Evolutionary conservation across 2,888 invertebrate species (phyloP).

Genomic region (Brachyptera risi): DNA sequence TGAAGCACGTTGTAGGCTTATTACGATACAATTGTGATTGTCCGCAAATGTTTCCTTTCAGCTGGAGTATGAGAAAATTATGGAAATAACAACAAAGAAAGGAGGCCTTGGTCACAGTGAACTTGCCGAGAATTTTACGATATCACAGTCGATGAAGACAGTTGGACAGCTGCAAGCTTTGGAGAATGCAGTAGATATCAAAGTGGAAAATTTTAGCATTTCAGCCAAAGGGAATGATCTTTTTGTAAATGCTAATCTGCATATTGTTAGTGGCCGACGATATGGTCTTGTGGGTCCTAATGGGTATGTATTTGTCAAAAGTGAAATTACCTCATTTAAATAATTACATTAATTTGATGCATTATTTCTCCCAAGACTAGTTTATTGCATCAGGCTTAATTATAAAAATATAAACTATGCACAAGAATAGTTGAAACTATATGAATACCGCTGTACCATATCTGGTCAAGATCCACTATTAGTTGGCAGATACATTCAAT

Average conservation of each 20-base stretch:
- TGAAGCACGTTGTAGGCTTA: too few relatives aligned
- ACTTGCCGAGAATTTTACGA: slow-evolving; percentile 90
- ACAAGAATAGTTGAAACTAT: too few relatives aligned
- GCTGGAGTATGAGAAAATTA: slow-evolving; percentile 81
- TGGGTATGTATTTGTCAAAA: slow-evolving; percentile 54
- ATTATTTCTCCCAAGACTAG: too few relatives aligned
- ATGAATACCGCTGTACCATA: too few relatives aligned
- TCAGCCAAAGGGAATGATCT: slow-evolving; percentile 95
- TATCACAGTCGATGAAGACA: slow-evolving; percentile 75
- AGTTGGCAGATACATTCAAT: too few relatives aligned
- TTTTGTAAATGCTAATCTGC: slow-evolving; percentile 90
- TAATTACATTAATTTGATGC: neutral
- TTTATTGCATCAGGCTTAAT: too few relatives aligned
- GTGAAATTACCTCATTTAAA: neutral
- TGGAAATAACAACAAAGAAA: slow-evolving; percentile 79
- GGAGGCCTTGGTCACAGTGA: slow-evolving; percentile 88
- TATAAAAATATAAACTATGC: too few relatives aligned
- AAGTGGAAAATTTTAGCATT: slow-evolving; percentile 97
- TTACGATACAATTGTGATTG: too few relatives aligned
- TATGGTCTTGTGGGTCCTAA: slow-evolving; percentile 99
- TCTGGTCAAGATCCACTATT: too few relatives aligned
- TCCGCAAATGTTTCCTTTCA: slow-evolving; percentile 46
- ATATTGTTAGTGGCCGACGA: slow-evolving; percentile 88
- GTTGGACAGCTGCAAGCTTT: slow-evolving; percentile 66
- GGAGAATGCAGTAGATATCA: slow-evolving; percentile 95